These are phyloP conservation scores for Opisthocomus hoazin DNA, from an alignment of 2,113 vertebrate genomes.

Conservation along the genomic window DNA sequence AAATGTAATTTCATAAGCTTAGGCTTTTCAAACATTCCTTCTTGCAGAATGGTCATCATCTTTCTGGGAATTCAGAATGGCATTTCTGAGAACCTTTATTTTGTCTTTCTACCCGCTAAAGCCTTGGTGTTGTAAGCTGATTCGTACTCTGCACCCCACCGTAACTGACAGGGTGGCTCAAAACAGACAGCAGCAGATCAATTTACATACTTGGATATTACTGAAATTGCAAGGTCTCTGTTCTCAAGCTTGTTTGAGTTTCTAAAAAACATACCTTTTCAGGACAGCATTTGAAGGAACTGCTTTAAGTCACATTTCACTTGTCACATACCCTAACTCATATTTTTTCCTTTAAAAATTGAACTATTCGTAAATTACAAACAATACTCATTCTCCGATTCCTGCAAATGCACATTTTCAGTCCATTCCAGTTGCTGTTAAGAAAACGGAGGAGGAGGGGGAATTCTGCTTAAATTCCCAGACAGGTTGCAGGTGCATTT, in stretches of 20 bases:
- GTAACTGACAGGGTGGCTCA: not conserved
- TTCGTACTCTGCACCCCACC: not conserved
- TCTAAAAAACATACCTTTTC: not conserved
- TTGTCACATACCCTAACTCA: not conserved
- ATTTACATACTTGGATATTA: not conserved
- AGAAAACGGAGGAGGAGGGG: not conserved
- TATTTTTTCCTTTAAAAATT: not conserved
- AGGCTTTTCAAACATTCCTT: not conserved
- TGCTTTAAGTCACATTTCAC: not conserved
- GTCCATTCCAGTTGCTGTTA: not conserved
- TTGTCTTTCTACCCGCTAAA: not conserved
- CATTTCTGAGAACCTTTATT: not conserved
- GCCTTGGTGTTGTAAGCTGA: not conserved
- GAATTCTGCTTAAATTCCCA: not conserved
- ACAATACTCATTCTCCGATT: not conserved
- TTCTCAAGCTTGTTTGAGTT: not conserved
- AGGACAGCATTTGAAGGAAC: not conserved
- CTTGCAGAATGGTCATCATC: not conserved
- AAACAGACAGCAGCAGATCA: not conserved
- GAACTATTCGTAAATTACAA: not conserved
- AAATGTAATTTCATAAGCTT: not conserved
- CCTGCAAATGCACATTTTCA: not conserved
- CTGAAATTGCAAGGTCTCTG: not conserved
- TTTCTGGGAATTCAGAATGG: not conserved
- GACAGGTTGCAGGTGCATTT: conserved; percentile 56